Conservation (phyloP, 2,888 invertebrate genomes). For the Drosophila algonquin region DNA sequence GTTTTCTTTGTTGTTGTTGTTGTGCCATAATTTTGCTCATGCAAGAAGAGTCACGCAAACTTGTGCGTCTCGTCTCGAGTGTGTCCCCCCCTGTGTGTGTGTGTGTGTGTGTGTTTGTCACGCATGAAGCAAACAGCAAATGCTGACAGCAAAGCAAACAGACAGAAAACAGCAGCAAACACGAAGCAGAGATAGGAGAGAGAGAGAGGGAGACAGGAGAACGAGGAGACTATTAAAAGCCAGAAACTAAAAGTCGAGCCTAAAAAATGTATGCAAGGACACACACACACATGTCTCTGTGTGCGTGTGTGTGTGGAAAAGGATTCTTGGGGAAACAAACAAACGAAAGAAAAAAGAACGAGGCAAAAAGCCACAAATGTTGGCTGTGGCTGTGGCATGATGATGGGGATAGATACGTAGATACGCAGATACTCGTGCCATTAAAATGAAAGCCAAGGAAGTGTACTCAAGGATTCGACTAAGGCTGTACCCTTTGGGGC, state of each 20-base stretch:
- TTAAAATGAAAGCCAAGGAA: too few relatives aligned
- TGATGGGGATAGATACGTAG: conserved; percentile 25
- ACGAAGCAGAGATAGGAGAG: background rate
- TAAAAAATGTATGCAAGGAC: conserved; percentile 75
- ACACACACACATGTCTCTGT: conserved; percentile 30
- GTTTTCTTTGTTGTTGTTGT: background rate
- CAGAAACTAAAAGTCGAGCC: conserved; percentile 67
- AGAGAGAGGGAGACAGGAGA: conserved; percentile 4
- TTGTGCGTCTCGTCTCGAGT: conserved; percentile 44
- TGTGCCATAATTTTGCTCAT: conserved; percentile 55
- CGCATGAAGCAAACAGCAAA: conserved; percentile 62
- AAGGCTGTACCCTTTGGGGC: background rate
- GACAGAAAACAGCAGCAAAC: conserved; percentile 37
- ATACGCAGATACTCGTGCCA: conserved; percentile 19
- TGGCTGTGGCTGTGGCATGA: conserved; percentile 16
- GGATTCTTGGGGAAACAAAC: conserved; percentile 44
- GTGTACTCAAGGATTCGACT: background rate
- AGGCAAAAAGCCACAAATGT: conserved; percentile 63
- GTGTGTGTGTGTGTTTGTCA: conserved; percentile 57
- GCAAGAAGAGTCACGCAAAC: conserved; percentile 63
- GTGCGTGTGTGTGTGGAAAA: conserved; percentile 18
- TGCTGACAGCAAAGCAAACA: conserved; percentile 73
- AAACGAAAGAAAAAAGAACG: conserved; percentile 51
- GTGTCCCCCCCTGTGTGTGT: conserved; percentile 27
- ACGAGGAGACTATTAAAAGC: conserved; percentile 69